These are phyloP conservation scores for Potamilus streckersoni DNA, from an alignment of 1,140 invertebrate species.

Conservation along the genomic window DNA sequence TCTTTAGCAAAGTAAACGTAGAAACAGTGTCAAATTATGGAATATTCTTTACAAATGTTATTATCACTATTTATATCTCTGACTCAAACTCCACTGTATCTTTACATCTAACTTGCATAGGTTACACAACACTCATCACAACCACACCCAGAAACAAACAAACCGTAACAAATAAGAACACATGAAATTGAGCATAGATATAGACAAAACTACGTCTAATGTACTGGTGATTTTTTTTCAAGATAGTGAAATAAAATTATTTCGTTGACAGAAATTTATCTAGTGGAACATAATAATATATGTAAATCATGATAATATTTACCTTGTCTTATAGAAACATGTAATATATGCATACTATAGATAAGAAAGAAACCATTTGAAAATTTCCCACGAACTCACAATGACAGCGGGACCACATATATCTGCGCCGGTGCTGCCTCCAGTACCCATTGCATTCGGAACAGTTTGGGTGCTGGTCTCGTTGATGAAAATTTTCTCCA, in stretches of 20 bases:
- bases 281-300: background rate
- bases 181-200: no score
- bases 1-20: no score
- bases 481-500: slow-evolving; percentile 81
- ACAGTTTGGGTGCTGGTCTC: slow-evolving; percentile 95
- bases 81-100: no score
- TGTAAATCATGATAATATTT: background rate
- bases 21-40: no score
- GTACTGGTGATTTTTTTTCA: background rate
- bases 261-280: background rate
- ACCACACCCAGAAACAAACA: no score
- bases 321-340: no score
- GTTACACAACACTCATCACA: no score
- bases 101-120: no score
- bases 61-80: no score
- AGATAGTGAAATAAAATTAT: background rate
- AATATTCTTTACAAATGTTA: no score
- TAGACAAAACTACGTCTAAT: no score
- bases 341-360: background rate
- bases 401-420: slow-evolving; percentile 95
- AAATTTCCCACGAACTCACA: slow-evolving; percentile 67
- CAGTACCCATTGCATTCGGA: slow-evolving; percentile 92
- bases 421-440: slow-evolving; percentile 91
- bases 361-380: background rate
- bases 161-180: no score